A percentile compares a stretch with the other conserved stretches of the same genome.
Evolutionary conservation across 2,797 vertebrate genomes (phyloP).

Genomic region (Allenopithecus nigroviridis): DNA sequence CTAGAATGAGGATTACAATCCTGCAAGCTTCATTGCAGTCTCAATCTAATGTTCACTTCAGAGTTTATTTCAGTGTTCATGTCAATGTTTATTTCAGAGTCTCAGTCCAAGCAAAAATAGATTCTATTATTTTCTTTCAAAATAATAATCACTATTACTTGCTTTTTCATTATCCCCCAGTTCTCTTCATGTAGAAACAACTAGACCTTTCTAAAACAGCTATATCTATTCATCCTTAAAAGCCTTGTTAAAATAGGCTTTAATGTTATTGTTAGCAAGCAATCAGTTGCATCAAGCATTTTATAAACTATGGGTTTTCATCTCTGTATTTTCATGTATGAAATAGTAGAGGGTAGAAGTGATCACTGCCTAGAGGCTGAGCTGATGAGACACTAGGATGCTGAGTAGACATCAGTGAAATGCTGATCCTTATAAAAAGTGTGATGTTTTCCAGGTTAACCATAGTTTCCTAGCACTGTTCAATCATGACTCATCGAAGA

Average conservation of each 20-base stretch:
- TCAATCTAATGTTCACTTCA: background rate
- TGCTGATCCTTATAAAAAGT: background rate
- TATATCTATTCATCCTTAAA: background rate
- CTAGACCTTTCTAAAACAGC: background rate
- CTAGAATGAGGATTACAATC: background rate
- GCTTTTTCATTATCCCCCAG: background rate
- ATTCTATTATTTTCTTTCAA: conserved; percentile 14
- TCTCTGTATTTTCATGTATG: background rate
- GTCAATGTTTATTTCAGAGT: background rate
- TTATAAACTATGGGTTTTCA: background rate
- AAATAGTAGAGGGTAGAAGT: background rate
- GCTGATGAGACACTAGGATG: background rate
- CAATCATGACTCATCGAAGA: background rate
- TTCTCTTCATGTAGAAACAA: background rate
- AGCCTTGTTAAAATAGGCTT: background rate
- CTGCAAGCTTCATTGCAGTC: background rate
- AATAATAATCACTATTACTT: background rate
- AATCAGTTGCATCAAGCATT: background rate
- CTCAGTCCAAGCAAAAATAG: background rate
- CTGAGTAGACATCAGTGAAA: background rate
- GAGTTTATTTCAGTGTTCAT: background rate
- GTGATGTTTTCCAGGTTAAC: background rate
- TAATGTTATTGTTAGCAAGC: background rate
- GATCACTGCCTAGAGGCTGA: background rate
- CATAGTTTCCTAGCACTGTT: background rate